Conservation (phyloP, 1,140 invertebrate species). For the Sitobion miscanthi region DNA sequence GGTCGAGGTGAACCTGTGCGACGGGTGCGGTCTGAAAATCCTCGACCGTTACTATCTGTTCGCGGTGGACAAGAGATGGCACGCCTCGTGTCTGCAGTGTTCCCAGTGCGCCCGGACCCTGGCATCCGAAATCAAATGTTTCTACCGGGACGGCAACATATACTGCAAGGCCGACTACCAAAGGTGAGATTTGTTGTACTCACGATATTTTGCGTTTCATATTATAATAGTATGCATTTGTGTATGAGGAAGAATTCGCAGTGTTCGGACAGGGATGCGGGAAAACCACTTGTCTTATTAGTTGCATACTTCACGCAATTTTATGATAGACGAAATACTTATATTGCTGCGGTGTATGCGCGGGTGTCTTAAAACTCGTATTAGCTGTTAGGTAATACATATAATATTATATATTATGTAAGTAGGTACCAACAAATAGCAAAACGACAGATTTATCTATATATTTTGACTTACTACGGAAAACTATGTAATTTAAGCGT, state of each 20-base stretch:
- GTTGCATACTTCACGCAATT: background rate
- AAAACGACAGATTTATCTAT: no score
- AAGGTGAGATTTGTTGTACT: slow-evolving; percentile 69
- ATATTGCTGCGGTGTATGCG: background rate
- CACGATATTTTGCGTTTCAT: no score
- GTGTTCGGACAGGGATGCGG: background rate
- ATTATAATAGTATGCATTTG: no score
- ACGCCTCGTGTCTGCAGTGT: slow-evolving; percentile 89
- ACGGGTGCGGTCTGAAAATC: slow-evolving; percentile 84
- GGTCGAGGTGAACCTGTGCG: slow-evolving; percentile 68
- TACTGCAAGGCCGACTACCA: slow-evolving; percentile 98
- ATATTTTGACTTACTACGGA: no score
- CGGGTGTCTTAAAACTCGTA: background rate
- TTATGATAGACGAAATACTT: background rate
- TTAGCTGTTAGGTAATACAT: background rate
- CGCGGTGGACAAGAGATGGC: slow-evolving; percentile 90
- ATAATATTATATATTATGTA: no score
- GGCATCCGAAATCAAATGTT: slow-evolving; percentile 91
- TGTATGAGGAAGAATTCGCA: no score
- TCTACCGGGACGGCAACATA: slow-evolving; percentile 90
- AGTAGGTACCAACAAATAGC: no score
- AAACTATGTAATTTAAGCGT: no score
- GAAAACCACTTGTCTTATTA: background rate
- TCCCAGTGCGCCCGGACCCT: slow-evolving; percentile 87
- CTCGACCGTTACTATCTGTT: slow-evolving; percentile 88